These are phyloP conservation scores for Erebia epiphron DNA, from an alignment of 2,888 invertebrate species.

Conservation along the genomic window DNA sequence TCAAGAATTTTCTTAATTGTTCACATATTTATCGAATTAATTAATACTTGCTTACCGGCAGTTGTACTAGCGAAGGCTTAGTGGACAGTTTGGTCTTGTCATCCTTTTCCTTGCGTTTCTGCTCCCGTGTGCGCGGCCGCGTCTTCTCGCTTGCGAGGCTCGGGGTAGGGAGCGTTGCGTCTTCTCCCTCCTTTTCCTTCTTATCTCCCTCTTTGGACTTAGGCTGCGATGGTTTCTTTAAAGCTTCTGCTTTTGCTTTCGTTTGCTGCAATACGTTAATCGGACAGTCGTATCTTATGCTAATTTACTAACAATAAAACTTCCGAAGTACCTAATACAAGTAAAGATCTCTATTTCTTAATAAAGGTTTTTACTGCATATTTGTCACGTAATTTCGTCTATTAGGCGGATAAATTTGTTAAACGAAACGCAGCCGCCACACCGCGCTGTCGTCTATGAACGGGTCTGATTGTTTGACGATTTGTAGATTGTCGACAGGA, in stretches of 20 bases:
- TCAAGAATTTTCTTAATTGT: no score
- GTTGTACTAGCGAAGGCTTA: constrained; percentile 51
- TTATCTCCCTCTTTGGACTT: constrained; percentile 65
- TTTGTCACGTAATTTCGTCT: no score
- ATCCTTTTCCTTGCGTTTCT: constrained; percentile 47
- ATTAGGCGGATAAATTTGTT: no score
- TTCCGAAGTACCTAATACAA: no score
- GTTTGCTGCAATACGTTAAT: constrained; percentile 56
- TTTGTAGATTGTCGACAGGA: no score
- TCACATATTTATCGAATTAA: no score
- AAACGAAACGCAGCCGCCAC: no score
- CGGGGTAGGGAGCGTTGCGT: constrained; percentile 13
- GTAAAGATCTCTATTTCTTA: no score
- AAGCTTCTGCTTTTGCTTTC: constrained; percentile 83
- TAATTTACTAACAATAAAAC: neutral
- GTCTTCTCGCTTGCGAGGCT: constrained; percentile 55
- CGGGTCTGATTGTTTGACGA: no score
- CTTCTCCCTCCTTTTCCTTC: constrained; percentile 50
- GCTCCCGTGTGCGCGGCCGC: constrained; percentile 43
- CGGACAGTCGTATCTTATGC: neutral
- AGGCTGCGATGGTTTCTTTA: constrained; percentile 75
- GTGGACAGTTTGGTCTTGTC: constrained; percentile 52
- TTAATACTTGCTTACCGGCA: constrained; percentile 52
- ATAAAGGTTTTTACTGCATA: no score
- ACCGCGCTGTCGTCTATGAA: no score